Percentiles rank a stretch among this genome's conserved stretches.
These are phyloP conservation scores for Liodrosophila aerea DNA, from an alignment of 2,888 invertebrate genomes.

Conservation along the genomic window DNA sequence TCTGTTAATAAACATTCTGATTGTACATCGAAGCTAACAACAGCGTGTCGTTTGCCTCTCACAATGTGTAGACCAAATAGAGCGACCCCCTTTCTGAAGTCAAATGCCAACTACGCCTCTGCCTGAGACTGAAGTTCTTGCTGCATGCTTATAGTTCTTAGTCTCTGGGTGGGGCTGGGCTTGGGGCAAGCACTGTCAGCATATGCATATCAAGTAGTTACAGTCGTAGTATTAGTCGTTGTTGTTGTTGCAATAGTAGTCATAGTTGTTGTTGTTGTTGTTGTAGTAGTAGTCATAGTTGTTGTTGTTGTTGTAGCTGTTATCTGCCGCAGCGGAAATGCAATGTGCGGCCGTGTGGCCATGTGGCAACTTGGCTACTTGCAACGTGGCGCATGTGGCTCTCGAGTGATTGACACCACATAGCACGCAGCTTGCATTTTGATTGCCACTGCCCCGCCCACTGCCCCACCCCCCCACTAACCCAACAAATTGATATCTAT, in stretches of 20 bases:
- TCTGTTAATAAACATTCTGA: too few relatives aligned
- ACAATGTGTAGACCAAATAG: too few relatives aligned
- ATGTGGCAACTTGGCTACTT: constrained; percentile 35
- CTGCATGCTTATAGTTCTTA: too few relatives aligned
- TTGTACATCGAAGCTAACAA: too few relatives aligned
- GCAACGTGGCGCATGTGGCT: constrained; percentile 25
- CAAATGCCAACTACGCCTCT: too few relatives aligned
- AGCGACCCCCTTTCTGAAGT: too few relatives aligned
- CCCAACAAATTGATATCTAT: constrained; percentile 56
- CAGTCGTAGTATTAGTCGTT: not conserved
- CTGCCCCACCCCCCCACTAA: constrained; percentile 12
- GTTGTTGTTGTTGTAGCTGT: constrained; percentile 35
- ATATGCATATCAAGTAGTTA: constrained; percentile 60
- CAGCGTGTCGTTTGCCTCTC: too few relatives aligned
- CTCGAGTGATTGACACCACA: constrained; percentile 65
- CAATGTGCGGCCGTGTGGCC: constrained; percentile 55
- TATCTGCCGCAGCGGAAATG: constrained; percentile 72
- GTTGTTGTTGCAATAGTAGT: constrained; percentile 23
- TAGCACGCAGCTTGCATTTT: constrained; percentile 69
- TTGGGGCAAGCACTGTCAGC: constrained; percentile 16
- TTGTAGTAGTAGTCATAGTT: constrained; percentile 34
- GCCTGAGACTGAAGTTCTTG: too few relatives aligned
- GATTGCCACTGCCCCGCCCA: constrained; percentile 26
- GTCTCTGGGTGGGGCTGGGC: constrained; percentile 20
- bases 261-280: constrained; percentile 22